Evolutionary conservation across 2,797 vertebrate genomes (phyloP).

Genomic region (Synanceia verrucosa): DNA sequence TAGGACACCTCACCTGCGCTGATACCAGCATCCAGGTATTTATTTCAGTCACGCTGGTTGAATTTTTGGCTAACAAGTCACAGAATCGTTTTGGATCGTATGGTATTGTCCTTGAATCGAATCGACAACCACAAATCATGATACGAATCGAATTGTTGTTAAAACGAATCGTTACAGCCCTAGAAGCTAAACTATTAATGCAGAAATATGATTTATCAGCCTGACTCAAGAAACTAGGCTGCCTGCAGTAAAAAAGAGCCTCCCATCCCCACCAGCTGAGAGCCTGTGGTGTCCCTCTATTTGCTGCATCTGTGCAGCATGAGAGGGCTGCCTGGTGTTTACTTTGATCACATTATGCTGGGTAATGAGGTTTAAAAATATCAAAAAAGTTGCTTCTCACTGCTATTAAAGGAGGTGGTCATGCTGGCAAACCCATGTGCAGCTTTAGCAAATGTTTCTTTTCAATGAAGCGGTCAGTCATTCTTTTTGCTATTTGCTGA

Average conservation of each 20-base stretch:
- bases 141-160: too few relatives aligned
- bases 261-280: conserved; percentile 10
- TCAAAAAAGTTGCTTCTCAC: not conserved
- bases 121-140: too few relatives aligned
- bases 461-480: not conserved
- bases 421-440: not conserved
- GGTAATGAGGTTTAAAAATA: not conserved
- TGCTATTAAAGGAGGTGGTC: not conserved
- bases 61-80: too few relatives aligned
- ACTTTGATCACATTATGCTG: conserved; percentile 13
- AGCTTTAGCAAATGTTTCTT: conserved; percentile 4
- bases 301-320: conserved; percentile 11
- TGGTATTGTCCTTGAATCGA: too few relatives aligned
- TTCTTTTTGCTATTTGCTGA: conserved; percentile 15
- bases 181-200: too few relatives aligned
- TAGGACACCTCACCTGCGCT: too few relatives aligned
- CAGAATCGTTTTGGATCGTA: too few relatives aligned
- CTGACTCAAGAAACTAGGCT: not conserved
- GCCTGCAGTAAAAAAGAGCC: not conserved
- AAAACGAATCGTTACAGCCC: too few relatives aligned
- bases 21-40: too few relatives aligned
- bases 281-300: conserved; percentile 9
- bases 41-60: too few relatives aligned
- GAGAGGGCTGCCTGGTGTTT: conserved; percentile 1
- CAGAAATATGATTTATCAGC: conserved; percentile 8